Base-by-base conservation (phyloP, 2,888 invertebrate genomes). In the Arrhopalites spinosus region DNA sequence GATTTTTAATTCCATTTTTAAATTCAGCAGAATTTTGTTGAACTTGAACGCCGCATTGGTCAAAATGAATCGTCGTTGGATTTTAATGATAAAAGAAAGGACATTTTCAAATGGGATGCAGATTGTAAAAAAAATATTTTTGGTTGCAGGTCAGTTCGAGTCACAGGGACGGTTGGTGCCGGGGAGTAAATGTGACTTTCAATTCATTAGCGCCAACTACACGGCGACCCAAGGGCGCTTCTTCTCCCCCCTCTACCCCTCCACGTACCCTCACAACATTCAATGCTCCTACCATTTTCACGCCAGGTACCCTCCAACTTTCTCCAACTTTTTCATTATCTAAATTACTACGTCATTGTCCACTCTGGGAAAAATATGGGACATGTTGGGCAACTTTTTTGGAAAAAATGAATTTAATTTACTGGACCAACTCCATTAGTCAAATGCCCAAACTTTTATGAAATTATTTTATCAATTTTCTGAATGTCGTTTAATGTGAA, bases 191-290 rank as follows among this genome's bases (percentile, higher is more conserved):
- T 95, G 95, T 85, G 94, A 95, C 86, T 93, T 91, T 86, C 92
- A 92, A 86, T 94, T 94, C 86, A 89, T 91, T 85, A 91, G 93
- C 84, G 90, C 90, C 56, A 90, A 91, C 83, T 89, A 89, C 83
- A 88, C 90, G 78, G 90, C 90, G 77, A 88, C 89, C 23, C 90
- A 92, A 85, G 93, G 94, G 74, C 90, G 91, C 76, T 91, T 95
- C 84, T 94, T 93, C 87, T 97, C 97, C 73, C 97, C 97, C 0
- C 91, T 93, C 76, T 98, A 96, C 88, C 98, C 98, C 79, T 96
- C 97, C 83, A 92, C 93, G 84, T 98, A 98, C 86, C 96, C 97
- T 25, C 93, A 92, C 86, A 94, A 95, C 86, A 91, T 94, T 84
- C 90, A 92, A 84, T 97, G 96, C 87, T 90, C 93, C 77, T 95